Evolutionary conservation across 2,113 vertebrate species (phyloP).

Genomic region (Origma solitaria): DNA sequence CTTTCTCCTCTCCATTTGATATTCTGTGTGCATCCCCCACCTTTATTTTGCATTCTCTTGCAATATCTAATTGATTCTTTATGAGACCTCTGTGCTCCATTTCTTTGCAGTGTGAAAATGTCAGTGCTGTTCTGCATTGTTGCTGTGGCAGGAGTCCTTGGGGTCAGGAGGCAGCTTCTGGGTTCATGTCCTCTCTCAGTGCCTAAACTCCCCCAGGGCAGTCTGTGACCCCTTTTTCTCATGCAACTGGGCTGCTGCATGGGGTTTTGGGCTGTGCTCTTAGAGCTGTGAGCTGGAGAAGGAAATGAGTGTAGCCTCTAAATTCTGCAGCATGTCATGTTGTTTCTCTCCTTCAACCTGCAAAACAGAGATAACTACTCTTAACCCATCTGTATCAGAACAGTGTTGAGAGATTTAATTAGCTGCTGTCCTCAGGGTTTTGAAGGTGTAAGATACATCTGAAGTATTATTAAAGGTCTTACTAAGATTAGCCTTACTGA

Average conservation of each 20-base stretch:
- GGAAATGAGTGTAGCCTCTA: background rate
- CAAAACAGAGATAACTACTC: background rate
- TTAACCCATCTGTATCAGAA: background rate
- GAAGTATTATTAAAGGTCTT: background rate
- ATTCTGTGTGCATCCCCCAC: background rate
- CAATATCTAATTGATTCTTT: conserved; percentile 24
- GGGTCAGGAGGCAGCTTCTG: background rate
- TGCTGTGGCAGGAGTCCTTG: background rate
- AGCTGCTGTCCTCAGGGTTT: background rate
- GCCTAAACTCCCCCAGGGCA: background rate
- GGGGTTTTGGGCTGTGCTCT: background rate
- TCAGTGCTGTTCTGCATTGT: background rate
- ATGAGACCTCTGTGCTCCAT: background rate
- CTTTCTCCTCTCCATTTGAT: background rate
- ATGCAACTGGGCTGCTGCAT: fast-evolving
- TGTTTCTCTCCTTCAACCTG: conserved; percentile 6
- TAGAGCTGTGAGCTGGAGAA: background rate
- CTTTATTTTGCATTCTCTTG: background rate
- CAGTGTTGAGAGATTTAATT: background rate
- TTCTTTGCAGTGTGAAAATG: background rate
- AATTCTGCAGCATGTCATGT: background rate
- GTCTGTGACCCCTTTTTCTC: background rate
- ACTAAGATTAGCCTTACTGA: background rate
- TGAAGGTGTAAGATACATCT: background rate
- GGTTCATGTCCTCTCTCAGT: background rate